A percentile compares a stretch with the other conserved stretches of the same genome.
phyloP scores from a whole-genome alignment of 2,888 invertebrate genomes.

The Agonopterix arenella region DNA sequence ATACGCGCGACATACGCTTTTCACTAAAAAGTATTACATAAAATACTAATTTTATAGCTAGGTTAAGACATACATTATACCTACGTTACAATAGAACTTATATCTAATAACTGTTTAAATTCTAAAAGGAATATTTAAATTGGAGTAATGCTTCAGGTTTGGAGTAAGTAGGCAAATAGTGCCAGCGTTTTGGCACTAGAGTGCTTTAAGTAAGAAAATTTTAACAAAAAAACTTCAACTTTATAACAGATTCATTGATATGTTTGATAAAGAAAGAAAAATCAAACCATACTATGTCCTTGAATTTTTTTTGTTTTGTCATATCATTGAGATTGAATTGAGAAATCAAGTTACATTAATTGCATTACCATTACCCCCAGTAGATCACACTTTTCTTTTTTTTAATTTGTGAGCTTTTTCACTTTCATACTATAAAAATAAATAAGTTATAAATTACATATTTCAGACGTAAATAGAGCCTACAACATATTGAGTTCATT shows the following conservation, averaged over 20 bases:
- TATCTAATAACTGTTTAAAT: slow-evolving; percentile 50
- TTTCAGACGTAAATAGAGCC: slow-evolving; percentile 16
- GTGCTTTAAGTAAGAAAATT: background rate
- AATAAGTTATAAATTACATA: slow-evolving; percentile 29
- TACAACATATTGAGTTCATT: slow-evolving; percentile 3
- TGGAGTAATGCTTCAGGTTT: slow-evolving; percentile 24
- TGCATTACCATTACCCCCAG: no score
- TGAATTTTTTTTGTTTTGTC: no score
- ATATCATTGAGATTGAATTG: no score
- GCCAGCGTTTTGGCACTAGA: slow-evolving; percentile 50
- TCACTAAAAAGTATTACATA: slow-evolving; percentile 53
- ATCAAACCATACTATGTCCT: background rate
- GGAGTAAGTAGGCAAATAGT: background rate
- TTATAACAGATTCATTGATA: background rate
- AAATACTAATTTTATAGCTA: slow-evolving; percentile 51
- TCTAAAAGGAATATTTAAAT: slow-evolving; percentile 60
- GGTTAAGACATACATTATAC: slow-evolving; percentile 68
- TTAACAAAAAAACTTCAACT: background rate
- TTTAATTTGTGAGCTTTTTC: no score
- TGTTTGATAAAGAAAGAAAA: background rate
- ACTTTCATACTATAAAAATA: slow-evolving; percentile 31
- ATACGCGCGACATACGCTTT: slow-evolving; percentile 67
- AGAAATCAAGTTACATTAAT: no score
- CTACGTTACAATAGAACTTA: slow-evolving; percentile 55
- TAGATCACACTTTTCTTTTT: no score